Evolutionary conservation across 2,888 invertebrate genomes (phyloP).

Genomic region (Chloroclysta siterata): DNA sequence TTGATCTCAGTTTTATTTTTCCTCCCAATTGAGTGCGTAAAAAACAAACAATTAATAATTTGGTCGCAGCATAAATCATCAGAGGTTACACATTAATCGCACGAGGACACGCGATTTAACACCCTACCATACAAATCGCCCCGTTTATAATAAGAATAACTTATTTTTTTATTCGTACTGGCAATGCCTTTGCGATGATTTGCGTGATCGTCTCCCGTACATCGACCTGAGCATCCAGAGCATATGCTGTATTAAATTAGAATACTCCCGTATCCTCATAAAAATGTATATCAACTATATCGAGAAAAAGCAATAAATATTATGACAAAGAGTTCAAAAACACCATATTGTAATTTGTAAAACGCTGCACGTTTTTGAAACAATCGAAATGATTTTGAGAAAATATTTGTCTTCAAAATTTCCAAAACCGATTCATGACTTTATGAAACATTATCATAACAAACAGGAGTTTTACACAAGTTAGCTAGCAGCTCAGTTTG

Average conservation of each 20-base stretch:
- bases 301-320: constrained; percentile 27
- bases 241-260: constrained; percentile 72
- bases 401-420: constrained; percentile 30
- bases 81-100: constrained; percentile 58
- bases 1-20: constrained; percentile 20
- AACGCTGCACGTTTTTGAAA: constrained; percentile 32
- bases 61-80: constrained; percentile 53
- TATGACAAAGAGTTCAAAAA: constrained; percentile 37
- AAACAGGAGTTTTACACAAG: constrained; percentile 1
- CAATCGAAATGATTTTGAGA: constrained; percentile 36
- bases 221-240: constrained; percentile 68
- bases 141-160: constrained; percentile 44
- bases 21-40: constrained; percentile 27
- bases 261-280: constrained; percentile 59
- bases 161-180: constrained; percentile 50
- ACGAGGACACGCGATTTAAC: constrained; percentile 59
- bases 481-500: constrained; percentile 23
- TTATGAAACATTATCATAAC: constrained; percentile 10
- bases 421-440: constrained; percentile 5
- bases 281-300: not conserved
- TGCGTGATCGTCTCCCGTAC: constrained; percentile 65
- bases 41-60: constrained; percentile 29
- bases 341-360: constrained; percentile 26
- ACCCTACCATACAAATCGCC: constrained; percentile 56
- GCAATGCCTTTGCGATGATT: constrained; percentile 58